Evolutionary conservation across 1,140 invertebrate species (phyloP), one percentile per base, ranked within the genome.

Genomic region (Aphaenogaster rudis): DNA sequence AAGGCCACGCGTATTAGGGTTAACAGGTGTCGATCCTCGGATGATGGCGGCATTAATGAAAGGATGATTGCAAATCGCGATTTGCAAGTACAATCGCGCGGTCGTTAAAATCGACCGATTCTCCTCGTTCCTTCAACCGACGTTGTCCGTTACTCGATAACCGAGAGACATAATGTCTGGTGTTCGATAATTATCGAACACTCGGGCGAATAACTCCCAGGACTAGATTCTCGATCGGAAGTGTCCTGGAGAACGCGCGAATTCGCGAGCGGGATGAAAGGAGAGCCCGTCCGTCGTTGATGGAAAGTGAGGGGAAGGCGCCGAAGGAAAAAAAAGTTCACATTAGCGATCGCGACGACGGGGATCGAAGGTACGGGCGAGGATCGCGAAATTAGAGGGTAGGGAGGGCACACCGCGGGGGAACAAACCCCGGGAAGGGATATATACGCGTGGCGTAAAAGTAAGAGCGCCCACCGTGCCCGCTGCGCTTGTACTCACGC

Each of bases 401-500:
- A 77, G 54, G 39, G 84, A 84, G 54, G 13, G 42, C 42, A 69
- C 21, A 63, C 2, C 17, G 17, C 50, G 36, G 67, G 50, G 66
- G 79, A 86, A 61, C 77, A 79, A 28, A 61, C 36, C 21, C 21
- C 42, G 76, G 42, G 64, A 82, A 81, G 45, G 61, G 74, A 48
- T 61, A 77, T 13, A 33, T 21, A 63, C 21, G 36, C 48, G 33
- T 72, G 80, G n/a, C 86, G 67, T 72, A 71, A 86, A 88, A 87
- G 88, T 80, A 71, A 85, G 61, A 79, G 85, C 48, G 66, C 54
- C 54, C 42, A 57, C 63, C 36, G 13, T 13, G 50, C 45, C 4
- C 21, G 15, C 6, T 11, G 67, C 54, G 85, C 88, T 72, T 63
- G 87, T 87, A 87, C 91, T 88, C 87, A 89, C 89, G 90, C 88